These are phyloP conservation scores for Campylorhamphus procurvoides DNA, from an alignment of 2,113 vertebrate species.

Conservation along the genomic window DNA sequence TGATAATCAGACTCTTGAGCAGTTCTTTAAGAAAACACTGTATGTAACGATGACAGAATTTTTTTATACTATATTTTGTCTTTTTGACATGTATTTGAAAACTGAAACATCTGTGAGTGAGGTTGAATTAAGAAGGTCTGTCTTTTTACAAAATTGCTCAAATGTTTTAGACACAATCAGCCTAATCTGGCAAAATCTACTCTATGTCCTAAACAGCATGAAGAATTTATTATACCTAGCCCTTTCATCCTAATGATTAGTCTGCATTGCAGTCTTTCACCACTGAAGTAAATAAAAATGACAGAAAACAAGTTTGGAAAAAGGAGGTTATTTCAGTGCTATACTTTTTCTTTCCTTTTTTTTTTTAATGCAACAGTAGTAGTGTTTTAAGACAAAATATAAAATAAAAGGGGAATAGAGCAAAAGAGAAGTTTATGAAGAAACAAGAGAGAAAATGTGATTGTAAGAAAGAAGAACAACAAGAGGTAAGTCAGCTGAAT, in stretches of 20 bases:
- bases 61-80: background rate
- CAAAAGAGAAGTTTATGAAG: background rate
- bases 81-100: background rate
- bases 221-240: background rate
- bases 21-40: background rate
- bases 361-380: background rate
- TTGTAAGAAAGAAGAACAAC: background rate
- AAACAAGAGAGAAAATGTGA: background rate
- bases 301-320: background rate
- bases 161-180: background rate
- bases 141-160: background rate
- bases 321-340: background rate
- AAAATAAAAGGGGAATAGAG: background rate
- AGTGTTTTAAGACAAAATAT: background rate
- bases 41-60: background rate
- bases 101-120: background rate
- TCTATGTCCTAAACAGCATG: background rate
- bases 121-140: background rate
- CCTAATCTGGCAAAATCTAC: background rate
- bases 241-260: background rate
- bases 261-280: background rate
- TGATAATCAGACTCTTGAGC: background rate
- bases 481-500: background rate
- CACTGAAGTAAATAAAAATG: background rate
- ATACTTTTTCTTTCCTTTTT: background rate